Conservation (phyloP, 2,888 invertebrate species). For the Caenorhabditis auriculariae region DNA sequence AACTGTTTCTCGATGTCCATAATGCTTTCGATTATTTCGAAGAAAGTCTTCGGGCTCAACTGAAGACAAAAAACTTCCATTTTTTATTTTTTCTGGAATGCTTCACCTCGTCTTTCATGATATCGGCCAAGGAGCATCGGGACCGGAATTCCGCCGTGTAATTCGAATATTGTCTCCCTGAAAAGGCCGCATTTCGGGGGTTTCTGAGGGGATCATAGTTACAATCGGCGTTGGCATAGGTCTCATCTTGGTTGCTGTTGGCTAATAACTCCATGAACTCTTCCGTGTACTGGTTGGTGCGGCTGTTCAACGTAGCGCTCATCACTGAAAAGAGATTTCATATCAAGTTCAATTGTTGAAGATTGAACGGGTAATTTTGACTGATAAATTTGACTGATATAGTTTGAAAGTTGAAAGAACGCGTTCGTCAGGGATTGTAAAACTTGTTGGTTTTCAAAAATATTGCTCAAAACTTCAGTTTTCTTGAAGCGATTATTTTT, state of each 20-base stretch:
- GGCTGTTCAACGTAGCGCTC: background rate
- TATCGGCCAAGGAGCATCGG: background rate
- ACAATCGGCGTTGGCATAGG: background rate
- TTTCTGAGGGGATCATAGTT: background rate
- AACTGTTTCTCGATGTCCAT: background rate
- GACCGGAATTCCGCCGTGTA: conserved; percentile 1
- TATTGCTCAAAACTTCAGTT: too few species aligned
- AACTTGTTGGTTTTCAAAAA: too few species aligned
- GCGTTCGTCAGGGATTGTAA: too few species aligned
- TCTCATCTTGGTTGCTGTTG: background rate
- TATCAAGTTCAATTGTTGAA: too few species aligned
- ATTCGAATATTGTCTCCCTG: background rate
- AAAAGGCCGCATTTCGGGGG: background rate
- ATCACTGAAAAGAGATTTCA: conserved; percentile 4
- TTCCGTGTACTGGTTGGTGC: background rate
- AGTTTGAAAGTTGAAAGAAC: too few species aligned
- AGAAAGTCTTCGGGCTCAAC: conserved; percentile 5
- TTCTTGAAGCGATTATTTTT: too few species aligned
- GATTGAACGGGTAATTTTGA: too few species aligned
- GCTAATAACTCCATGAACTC: conserved; percentile 7
- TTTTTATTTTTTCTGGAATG: background rate
- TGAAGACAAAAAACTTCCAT: conserved; percentile 2
- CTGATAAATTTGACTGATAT: too few species aligned
- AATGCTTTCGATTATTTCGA: conserved; percentile 2
- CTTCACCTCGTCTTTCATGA: conserved; percentile 1